These are phyloP conservation scores for Drosophila melanica DNA, from an alignment of 1,140 invertebrate species.

Conservation along the genomic window DNA sequence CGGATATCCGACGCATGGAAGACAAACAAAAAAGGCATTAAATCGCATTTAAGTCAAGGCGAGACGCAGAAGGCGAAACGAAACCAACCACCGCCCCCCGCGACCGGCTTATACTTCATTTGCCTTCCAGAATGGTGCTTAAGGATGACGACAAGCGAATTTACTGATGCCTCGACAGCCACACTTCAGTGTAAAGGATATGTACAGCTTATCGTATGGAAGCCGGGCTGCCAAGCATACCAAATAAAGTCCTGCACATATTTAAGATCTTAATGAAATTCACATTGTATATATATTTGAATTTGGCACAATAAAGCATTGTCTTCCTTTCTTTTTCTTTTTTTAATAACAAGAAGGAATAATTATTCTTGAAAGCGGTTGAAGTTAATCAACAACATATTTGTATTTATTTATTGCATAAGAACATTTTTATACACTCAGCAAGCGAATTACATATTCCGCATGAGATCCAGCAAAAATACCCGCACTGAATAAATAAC, in stretches of 20 bases:
- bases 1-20: constrained; percentile 80
- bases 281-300: neutral
- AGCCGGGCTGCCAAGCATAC: neutral
- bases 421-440: neutral
- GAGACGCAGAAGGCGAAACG: constrained; percentile 24
- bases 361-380: too few relatives aligned
- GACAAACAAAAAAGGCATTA: constrained; percentile 83
- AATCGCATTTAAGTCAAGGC: constrained; percentile 81
- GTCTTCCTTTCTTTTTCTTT: too few relatives aligned
- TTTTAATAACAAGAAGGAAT: too few relatives aligned
- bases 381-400: too few relatives aligned
- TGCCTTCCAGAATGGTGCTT: constrained; percentile 35
- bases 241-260: neutral
- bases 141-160: constrained; percentile 41
- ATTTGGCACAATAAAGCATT: neutral
- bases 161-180: constrained; percentile 21
- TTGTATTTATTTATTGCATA: too few relatives aligned
- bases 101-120: constrained; percentile 45
- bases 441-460: neutral
- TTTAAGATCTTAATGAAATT: constrained; percentile 6
- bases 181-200: constrained; percentile 54
- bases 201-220: constrained; percentile 49
- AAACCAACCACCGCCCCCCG: constrained; percentile 42
- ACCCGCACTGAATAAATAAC: neutral
- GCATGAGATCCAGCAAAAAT: neutral